A percentile compares a stretch with the other conserved stretches of the same genome.
Evolutionary conservation across 2,113 vertebrate species (phyloP).

Genomic region (Sapajus apella): DNA sequence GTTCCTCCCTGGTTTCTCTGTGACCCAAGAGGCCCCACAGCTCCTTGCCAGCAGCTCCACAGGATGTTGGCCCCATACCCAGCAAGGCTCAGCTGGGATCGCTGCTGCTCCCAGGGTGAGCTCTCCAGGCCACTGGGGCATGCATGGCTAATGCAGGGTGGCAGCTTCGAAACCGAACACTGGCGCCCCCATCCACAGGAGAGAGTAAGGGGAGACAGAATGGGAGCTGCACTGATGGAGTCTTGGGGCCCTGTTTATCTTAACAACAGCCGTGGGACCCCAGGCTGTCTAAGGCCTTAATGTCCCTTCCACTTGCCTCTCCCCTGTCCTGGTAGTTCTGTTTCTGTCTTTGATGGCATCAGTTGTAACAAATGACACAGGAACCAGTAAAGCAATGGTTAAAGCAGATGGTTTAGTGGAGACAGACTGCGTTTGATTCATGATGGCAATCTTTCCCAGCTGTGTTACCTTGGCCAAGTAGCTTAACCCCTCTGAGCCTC

Average conservation of each 20-base stretch:
- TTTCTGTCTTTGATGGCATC: not conserved
- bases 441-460: not conserved
- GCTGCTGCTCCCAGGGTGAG: not conserved
- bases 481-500: not conserved
- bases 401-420: not conserved
- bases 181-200: not conserved
- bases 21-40: not conserved
- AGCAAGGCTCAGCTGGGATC: not conserved
- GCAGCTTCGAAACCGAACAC: not conserved
- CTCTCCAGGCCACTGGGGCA: not conserved
- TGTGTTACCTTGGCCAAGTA: not conserved
- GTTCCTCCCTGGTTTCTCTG: not conserved
- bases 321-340: not conserved
- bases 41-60: not conserved
- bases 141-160: fast-evolving
- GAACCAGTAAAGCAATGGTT: not conserved
- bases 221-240: too few species aligned
- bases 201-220: not conserved
- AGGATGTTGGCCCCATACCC: not conserved
- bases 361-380: not conserved
- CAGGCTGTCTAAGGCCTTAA: not conserved
- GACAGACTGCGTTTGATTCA: not conserved
- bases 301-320: not conserved
- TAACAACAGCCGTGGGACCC: not conserved
- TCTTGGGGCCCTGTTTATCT: not conserved